A percentile compares a stretch with the other conserved stretches of the same genome.
Conservation (phyloP, 30 jellyfish, hydroid and myxozoan genomes). For the Aurelia coerulea region DNA sequence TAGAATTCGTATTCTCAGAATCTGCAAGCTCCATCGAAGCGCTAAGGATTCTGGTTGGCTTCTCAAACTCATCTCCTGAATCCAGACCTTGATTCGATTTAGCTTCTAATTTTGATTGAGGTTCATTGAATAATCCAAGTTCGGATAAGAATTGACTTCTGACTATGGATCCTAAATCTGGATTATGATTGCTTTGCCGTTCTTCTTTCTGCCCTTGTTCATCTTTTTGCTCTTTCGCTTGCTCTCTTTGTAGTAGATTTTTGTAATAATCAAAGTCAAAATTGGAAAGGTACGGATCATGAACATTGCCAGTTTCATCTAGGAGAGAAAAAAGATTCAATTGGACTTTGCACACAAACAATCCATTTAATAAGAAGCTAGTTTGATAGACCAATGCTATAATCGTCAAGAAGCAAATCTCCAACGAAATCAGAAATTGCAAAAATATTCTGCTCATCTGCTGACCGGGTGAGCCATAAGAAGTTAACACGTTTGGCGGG, state of each 20-base stretch:
- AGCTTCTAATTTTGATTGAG: background rate
- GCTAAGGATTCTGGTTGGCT: slow-evolving; percentile 16
- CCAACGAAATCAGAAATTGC: too few relatives aligned
- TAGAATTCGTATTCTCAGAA: background rate
- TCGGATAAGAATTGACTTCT: too few relatives aligned
- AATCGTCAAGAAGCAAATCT: too few relatives aligned
- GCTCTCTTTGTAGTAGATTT: slow-evolving; percentile 47
- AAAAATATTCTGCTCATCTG: too few relatives aligned
- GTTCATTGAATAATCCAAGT: background rate
- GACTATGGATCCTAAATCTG: too few relatives aligned
- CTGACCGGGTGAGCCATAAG: too few relatives aligned
- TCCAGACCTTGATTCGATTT: background rate
- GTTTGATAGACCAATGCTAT: too few relatives aligned
- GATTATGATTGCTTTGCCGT: background rate
- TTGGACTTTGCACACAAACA: too few relatives aligned
- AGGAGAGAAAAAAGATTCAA: too few relatives aligned
- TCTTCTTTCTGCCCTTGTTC: background rate
- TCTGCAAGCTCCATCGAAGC: background rate
- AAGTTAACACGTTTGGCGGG: too few relatives aligned
- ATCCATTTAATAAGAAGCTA: too few relatives aligned
- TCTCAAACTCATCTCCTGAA: background rate
- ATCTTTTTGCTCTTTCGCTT: slow-evolving; percentile 19
- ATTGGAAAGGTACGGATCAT: slow-evolving; percentile 23
- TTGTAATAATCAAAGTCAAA: slow-evolving; percentile 66
- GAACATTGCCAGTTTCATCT: too few relatives aligned